Evolutionary conservation across 2,888 invertebrate genomes (phyloP).

Genomic region (Tenthredo distinguenda): DNA sequence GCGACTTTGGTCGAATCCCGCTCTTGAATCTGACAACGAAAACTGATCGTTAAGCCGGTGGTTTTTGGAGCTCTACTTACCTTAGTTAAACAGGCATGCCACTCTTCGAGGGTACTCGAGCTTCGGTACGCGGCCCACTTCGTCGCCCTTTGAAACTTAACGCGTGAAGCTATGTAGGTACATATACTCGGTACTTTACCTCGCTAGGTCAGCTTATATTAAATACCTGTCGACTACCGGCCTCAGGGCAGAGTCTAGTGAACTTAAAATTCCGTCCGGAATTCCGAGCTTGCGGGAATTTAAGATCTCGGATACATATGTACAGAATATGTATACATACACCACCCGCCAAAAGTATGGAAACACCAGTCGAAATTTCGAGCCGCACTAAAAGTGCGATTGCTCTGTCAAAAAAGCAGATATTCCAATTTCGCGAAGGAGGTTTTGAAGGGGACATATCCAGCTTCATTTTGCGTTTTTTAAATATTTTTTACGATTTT

Average conservation of each 20-base stretch:
- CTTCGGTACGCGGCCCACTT: not conserved
- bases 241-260: not conserved
- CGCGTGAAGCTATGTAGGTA: constrained; percentile 16
- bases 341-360: too few species aligned
- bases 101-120: not conserved
- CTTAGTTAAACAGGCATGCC: not conserved
- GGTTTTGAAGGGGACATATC: too few species aligned
- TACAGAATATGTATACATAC: too few species aligned
- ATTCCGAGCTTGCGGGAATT: not conserved
- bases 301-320: not conserved
- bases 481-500: too few species aligned
- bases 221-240: constrained; percentile 60
- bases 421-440: too few species aligned
- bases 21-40: not conserved
- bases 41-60: not conserved
- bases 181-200: not conserved
- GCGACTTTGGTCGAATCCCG: not conserved
- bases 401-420: too few species aligned
- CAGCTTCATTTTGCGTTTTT: too few species aligned
- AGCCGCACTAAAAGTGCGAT: too few species aligned
- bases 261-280: not conserved
- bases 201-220: constrained; percentile 65
- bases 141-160: constrained; percentile 65
- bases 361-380: too few species aligned
- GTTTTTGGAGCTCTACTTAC: not conserved